Percentiles rank a stretch among this genome's conserved stretches.
These are phyloP conservation scores for Heloderma charlesbogerti DNA, from an alignment of 2,113 vertebrate species.

Conservation along the genomic window DNA sequence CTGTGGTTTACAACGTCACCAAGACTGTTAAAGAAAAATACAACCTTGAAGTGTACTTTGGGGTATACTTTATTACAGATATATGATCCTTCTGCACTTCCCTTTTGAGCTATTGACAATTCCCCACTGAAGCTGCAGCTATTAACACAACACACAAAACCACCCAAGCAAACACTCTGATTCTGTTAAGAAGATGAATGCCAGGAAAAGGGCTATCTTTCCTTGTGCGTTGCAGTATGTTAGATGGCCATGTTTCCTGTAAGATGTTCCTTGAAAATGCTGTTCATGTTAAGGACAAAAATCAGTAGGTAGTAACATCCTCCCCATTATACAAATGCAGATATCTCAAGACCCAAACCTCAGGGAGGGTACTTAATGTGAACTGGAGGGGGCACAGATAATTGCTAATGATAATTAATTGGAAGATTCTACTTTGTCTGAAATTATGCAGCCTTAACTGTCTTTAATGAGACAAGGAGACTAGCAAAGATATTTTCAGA, in stretches of 20 bases:
- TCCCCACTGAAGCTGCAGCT: constrained; percentile 42
- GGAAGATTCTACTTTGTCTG: not conserved
- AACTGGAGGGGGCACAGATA: not conserved
- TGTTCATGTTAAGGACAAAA: constrained; percentile 43
- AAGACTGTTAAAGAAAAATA: constrained; percentile 61
- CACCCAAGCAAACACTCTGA: constrained; percentile 51
- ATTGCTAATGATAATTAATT: not conserved
- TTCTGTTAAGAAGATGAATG: constrained; percentile 46
- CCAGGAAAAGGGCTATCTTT: constrained; percentile 49
- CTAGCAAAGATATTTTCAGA: not conserved
- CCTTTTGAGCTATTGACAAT: constrained; percentile 34
- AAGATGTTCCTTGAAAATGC: constrained; percentile 46
- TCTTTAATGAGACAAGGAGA: not conserved
- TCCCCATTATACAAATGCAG: not conserved
- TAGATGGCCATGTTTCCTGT: constrained; percentile 49
- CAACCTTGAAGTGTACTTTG: constrained; percentile 41
- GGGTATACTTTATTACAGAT: constrained; percentile 52
- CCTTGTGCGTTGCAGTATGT: constrained; percentile 47
- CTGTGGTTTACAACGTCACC: constrained; percentile 61
- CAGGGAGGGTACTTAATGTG: not conserved
- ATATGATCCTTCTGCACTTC: constrained; percentile 44
- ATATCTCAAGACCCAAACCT: not conserved
- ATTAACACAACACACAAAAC: constrained; percentile 50
- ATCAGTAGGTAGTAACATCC: constrained; percentile 33
- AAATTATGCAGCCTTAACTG: not conserved